phyloP scores from a whole-genome alignment of 2,113 vertebrate genomes.

The Polyodon spathula region DNA sequence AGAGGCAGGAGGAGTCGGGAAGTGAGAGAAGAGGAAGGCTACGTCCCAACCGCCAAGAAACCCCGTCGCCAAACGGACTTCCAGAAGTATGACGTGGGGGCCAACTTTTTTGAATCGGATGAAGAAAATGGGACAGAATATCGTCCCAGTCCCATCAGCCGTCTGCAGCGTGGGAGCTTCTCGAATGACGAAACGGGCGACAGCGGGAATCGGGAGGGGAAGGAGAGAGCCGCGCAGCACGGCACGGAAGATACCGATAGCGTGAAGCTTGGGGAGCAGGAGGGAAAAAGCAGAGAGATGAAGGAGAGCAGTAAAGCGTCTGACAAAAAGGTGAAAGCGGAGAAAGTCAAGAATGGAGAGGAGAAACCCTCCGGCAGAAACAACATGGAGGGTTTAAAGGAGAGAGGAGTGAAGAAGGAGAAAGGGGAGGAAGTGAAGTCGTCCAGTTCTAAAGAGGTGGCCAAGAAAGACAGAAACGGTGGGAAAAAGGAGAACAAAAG shows the following conservation, averaged over 20 bases:
- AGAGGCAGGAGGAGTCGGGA: slow-evolving; percentile 23
- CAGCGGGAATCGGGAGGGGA: slow-evolving; percentile 31
- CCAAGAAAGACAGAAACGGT: slow-evolving; percentile 50
- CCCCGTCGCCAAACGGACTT: slow-evolving; percentile 34
- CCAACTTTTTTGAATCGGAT: slow-evolving; percentile 76
- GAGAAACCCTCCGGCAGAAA: slow-evolving; percentile 44
- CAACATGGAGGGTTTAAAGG: slow-evolving; percentile 21
- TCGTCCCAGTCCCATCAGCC: slow-evolving; percentile 34
- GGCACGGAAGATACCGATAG: too few relatives aligned
- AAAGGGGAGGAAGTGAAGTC: slow-evolving; percentile 23
- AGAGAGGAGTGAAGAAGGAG: slow-evolving; percentile 14
- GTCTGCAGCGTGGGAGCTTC: slow-evolving; percentile 28
- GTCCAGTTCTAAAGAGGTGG: slow-evolving; percentile 47
- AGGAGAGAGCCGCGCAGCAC: too few relatives aligned
- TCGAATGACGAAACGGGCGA: slow-evolving; percentile 27
- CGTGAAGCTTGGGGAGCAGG: too few relatives aligned
- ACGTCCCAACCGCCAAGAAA: slow-evolving; percentile 57
- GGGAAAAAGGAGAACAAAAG: slow-evolving; percentile 45
- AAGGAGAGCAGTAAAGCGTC: too few relatives aligned
- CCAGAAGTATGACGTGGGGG: slow-evolving; percentile 43
- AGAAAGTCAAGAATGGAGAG: slow-evolving; percentile 31
- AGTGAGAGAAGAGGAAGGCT: slow-evolving; percentile 43
- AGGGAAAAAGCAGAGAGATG: too few relatives aligned
- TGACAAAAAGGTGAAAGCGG: slow-evolving; percentile 32
- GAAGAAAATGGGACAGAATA: slow-evolving; percentile 56